These are phyloP conservation scores for Bombyx mandarina DNA, from an alignment of 1,140 invertebrate species.

Conservation along the genomic window DNA sequence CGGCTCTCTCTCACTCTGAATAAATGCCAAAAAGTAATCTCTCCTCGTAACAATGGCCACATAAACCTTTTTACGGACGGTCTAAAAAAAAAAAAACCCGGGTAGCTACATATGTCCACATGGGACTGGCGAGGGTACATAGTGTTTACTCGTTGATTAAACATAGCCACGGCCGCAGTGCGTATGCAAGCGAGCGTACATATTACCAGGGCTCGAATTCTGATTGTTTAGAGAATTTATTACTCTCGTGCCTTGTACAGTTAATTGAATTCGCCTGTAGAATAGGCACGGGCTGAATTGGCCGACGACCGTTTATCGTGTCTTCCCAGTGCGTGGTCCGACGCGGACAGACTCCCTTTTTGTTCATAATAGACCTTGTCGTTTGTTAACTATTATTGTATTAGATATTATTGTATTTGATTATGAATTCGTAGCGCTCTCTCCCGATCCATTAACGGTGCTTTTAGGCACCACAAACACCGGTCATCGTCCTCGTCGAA, in stretches of 20 bases:
- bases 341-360: conserved; percentile 25
- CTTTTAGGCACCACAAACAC: too few relatives aligned
- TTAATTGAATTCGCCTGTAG: conserved; percentile 68
- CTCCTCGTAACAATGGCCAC: conserved; percentile 27
- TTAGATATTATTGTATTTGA: neutral
- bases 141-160: conserved; percentile 66
- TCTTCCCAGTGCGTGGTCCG: conserved; percentile 44
- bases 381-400: conserved; percentile 5
- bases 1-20: conserved; percentile 9
- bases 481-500: too few relatives aligned
- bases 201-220: conserved; percentile 67
- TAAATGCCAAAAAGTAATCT: conserved; percentile 32
- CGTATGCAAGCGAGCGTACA: conserved; percentile 63
- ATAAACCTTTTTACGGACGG: conserved; percentile 32
- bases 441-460: too few relatives aligned
- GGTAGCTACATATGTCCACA: conserved; percentile 35
- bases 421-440: neutral
- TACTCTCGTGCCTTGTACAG: conserved; percentile 65
- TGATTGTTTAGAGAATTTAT: conserved; percentile 71
- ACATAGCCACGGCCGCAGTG: conserved; percentile 54
- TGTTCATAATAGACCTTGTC: conserved; percentile 22
- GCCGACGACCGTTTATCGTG: conserved; percentile 43
- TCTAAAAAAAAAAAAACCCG: conserved; percentile 21
- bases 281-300: conserved; percentile 55
- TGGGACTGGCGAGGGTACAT: conserved; percentile 28